Evolutionary conservation across 2,888 invertebrate species (phyloP), one percentile per base, ranked within the genome.

Genomic region (Dromius quadrimaculatus): DNA sequence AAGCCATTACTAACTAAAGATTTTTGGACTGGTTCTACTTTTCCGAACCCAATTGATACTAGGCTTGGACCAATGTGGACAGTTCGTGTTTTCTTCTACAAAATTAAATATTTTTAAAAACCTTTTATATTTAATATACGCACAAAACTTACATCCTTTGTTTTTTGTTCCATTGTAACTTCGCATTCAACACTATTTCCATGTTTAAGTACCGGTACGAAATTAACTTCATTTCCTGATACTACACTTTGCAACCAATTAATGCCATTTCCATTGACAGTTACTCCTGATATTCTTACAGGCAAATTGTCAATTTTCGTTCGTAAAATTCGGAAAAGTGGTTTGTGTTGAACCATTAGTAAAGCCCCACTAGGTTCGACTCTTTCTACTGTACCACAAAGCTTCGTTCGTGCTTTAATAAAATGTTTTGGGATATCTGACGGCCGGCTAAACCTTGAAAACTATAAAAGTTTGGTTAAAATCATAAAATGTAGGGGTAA

Each of bases 11-110:
- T 76, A 6, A 76, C 62, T 76, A 77, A 78, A 77, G 80, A 82
- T 68, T 94, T 94, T 82, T 95, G 95, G 0, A 94, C 91, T 1
- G 89, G 88, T 0, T 72, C 72, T 0, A 89, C 86, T 64, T 85
- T 85, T 0, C 93, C 96, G 79, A 95, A 96, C 79, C 86, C 86
- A 71, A 86, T 79, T 75, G 79, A 81, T 0, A 85, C 78, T 45
- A 88, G 79, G 47, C 84, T 83, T 74, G 86, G 84, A 0, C 86
- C 87, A 68, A 89, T 81, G 74, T 85, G 81, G 22, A 86, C 74
- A 5, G 82, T 82, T 45, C 75, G 71, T 15, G 69, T 34, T 71
- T 80, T 78, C 36, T 81, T 82, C 81, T 83, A 71, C 59, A 76
- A 74, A 57, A 70, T 19, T 32, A 23, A 36, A 54, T 23, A 9